phyloP scores from a whole-genome alignment of 2,113 vertebrate genomes.

The Hippotragus niger region DNA sequence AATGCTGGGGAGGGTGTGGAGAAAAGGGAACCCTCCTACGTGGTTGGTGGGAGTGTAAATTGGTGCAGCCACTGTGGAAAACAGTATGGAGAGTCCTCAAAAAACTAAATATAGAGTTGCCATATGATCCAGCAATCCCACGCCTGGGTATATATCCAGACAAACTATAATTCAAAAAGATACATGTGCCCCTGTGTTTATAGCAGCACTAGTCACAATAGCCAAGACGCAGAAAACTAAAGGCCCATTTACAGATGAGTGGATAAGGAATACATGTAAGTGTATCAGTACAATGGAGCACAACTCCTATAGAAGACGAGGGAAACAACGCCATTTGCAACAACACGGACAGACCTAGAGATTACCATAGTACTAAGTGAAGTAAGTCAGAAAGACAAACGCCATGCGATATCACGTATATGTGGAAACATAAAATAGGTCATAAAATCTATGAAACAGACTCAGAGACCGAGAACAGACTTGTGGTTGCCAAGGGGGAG shows the following conservation, averaged over 20 bases:
- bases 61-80: not conserved
- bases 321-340: not conserved
- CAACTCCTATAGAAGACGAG: not conserved
- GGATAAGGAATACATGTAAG: too few relatives aligned
- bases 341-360: not conserved
- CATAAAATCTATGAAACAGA: not conserved
- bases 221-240: not conserved
- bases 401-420: not conserved
- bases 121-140: not conserved
- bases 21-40: not conserved
- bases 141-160: not conserved
- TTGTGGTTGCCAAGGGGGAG: not conserved
- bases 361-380: not conserved
- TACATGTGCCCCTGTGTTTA: not conserved
- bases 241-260: not conserved
- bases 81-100: not conserved
- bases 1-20: not conserved
- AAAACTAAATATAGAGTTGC: not conserved
- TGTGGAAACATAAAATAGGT: not conserved
- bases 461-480: not conserved
- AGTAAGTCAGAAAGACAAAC: not conserved
- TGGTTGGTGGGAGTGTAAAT: not conserved
- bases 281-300: not conserved
- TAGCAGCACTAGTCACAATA: not conserved
- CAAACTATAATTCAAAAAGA: not conserved